Conservation (phyloP, 2,113 vertebrate species). For the Crotalus helleri region DNA sequence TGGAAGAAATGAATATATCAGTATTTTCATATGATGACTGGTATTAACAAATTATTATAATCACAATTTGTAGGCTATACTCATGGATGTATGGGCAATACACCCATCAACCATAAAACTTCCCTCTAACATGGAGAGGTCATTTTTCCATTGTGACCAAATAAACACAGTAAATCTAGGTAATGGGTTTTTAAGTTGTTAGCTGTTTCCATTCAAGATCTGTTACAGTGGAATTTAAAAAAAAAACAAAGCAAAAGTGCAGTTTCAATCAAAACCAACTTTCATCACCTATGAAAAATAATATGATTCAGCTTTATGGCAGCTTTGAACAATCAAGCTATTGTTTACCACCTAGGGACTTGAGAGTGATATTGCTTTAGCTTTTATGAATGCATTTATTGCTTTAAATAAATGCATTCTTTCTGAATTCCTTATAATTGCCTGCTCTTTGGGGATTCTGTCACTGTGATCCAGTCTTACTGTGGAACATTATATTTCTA, state of each 20-base stretch:
- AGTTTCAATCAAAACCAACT: neutral
- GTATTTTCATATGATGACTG: neutral
- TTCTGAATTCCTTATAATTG: neutral
- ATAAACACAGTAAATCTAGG: neutral
- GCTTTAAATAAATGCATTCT: neutral
- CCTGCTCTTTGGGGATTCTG: neutral
- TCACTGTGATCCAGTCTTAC: neutral
- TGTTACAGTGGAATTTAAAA: neutral
- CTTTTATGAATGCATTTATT: neutral
- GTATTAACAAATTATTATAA: neutral
- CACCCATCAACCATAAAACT: neutral
- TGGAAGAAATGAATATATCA: neutral
- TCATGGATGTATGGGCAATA: neutral
- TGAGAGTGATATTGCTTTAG: neutral
- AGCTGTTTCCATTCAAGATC: neutral
- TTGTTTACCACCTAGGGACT: slow-evolving; percentile 1
- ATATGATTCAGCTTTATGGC: neutral
- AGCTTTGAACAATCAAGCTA: neutral
- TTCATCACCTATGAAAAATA: neutral
- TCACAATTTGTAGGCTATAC: neutral
- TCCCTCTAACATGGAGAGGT: neutral
- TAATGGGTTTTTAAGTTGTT: neutral
- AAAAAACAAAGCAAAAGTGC: neutral
- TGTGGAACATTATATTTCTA: neutral
- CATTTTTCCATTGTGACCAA: neutral